Conservation (phyloP, 1,140 invertebrate species). For the Proales similis region DNA sequence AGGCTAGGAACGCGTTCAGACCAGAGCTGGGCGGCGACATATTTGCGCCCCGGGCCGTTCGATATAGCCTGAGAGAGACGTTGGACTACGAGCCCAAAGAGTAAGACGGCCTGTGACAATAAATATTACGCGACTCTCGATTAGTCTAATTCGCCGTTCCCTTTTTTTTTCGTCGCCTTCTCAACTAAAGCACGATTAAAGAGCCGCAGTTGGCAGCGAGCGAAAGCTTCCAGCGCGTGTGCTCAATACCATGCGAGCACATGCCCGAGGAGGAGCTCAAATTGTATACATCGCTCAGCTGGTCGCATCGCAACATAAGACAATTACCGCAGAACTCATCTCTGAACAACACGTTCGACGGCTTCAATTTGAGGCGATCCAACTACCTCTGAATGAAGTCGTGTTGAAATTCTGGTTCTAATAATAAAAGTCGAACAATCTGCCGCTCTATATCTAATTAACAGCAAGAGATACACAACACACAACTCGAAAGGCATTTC, state of each 20-base stretch:
- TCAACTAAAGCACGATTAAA: not conserved
- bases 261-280: conserved; percentile 34
- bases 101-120: not conserved
- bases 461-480: no score
- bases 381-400: no score
- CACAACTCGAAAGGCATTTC: no score
- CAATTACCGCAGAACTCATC: conserved; percentile 8
- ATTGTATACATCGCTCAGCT: conserved; percentile 19
- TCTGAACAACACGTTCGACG: conserved; percentile 24
- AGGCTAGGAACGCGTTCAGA: no score
- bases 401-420: no score
- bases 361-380: conserved; percentile 6
- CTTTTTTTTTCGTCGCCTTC: no score
- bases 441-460: no score
- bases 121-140: not conserved
- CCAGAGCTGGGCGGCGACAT: no score
- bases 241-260: conserved; percentile 1
- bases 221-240: not conserved
- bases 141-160: no score
- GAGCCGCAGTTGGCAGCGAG: not conserved
- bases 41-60: no score
- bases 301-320: not conserved
- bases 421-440: no score
- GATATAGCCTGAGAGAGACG: not conserved
- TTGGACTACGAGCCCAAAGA: not conserved